Evolutionary conservation across 2,888 invertebrate genomes (phyloP).

Genomic region (Cantharis flavilabris): DNA sequence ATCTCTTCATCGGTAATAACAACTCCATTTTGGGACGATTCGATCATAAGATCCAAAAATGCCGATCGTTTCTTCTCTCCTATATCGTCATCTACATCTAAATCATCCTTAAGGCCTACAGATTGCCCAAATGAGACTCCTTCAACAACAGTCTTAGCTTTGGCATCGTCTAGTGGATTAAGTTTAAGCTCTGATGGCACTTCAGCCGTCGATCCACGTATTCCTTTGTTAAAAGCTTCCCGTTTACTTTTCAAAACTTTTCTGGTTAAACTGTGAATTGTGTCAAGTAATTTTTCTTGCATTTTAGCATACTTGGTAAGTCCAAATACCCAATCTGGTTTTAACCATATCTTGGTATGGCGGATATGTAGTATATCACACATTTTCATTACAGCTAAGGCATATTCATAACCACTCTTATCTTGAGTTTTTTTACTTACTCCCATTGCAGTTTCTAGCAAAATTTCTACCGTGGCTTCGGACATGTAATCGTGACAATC

Average conservation of each 20-base stretch:
- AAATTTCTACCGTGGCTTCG: constrained; percentile 81
- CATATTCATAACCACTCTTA: constrained; percentile 81
- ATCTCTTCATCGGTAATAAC: constrained; percentile 79
- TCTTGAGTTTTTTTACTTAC: constrained; percentile 83
- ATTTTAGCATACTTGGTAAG: constrained; percentile 74
- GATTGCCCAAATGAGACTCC: constrained; percentile 67
- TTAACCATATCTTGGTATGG: constrained; percentile 78
- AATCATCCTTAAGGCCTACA: constrained; percentile 68
- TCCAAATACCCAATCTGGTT: constrained; percentile 78
- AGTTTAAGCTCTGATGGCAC: constrained; percentile 51
- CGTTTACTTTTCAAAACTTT: constrained; percentile 71
- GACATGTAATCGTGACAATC: constrained; percentile 86
- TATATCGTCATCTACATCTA: constrained; percentile 82
- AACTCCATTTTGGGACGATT: constrained; percentile 77
- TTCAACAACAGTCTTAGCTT: constrained; percentile 60
- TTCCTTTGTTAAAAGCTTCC: constrained; percentile 61
- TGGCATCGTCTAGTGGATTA: constrained; percentile 38
- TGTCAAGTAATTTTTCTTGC: constrained; percentile 72
- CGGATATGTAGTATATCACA: constrained; percentile 83
- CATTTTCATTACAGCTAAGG: constrained; percentile 89
- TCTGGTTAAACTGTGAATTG: constrained; percentile 80
- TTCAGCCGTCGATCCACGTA: constrained; percentile 53
- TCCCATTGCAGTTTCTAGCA: constrained; percentile 84
- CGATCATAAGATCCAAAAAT: constrained; percentile 86
- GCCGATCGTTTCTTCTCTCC: constrained; percentile 84